These are phyloP conservation scores for Endotricha flammealis DNA, from an alignment of 2,888 invertebrate genomes.

Conservation along the genomic window DNA sequence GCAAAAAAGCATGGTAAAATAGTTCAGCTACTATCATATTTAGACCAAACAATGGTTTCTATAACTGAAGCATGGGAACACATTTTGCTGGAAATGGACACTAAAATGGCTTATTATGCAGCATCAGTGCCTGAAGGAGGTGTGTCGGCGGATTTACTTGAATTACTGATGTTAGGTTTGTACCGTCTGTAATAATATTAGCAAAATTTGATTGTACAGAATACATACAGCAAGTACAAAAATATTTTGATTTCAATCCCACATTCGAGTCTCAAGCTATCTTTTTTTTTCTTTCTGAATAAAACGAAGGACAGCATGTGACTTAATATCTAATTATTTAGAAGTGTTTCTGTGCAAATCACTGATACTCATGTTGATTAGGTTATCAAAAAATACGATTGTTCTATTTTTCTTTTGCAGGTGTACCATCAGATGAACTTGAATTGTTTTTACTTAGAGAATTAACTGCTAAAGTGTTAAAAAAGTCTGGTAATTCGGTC, in stretches of 20 bases:
- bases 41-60: constrained; percentile 87
- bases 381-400: too few species aligned
- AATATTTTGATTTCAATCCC: too few species aligned
- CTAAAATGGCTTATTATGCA: constrained; percentile 93
- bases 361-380: too few species aligned
- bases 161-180: constrained; percentile 89
- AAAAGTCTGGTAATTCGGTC: constrained; percentile 95
- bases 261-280: too few species aligned
- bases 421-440: constrained; percentile 85
- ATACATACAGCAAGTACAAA: too few species aligned
- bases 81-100: constrained; percentile 94
- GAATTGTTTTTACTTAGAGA: constrained; percentile 86
- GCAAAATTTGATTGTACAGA: too few species aligned
- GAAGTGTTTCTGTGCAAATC: too few species aligned
- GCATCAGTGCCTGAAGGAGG: constrained; percentile 87
- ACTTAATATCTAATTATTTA: too few species aligned
- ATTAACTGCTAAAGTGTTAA: constrained; percentile 93
- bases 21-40: constrained; percentile 81
- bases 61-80: constrained; percentile 96
- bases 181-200: too few species aligned
- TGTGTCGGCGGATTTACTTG: constrained; percentile 93
- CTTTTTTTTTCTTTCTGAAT: too few species aligned
- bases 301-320: too few species aligned
- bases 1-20: constrained; percentile 87
- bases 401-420: constrained; percentile 38